These are phyloP conservation scores for Apis laboriosa DNA, from an alignment of 1,140 invertebrate species.

Conservation along the genomic window DNA sequence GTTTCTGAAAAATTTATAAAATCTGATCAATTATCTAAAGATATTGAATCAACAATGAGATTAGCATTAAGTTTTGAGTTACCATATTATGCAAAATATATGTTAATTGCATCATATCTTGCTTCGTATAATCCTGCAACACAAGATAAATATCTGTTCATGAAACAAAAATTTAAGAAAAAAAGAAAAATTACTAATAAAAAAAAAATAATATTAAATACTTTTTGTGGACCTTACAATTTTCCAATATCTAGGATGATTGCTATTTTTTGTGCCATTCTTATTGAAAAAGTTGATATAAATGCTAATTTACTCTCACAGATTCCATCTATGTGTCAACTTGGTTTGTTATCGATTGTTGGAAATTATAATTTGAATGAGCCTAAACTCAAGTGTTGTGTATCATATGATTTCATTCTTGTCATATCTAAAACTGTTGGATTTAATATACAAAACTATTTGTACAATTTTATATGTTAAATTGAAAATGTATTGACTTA, in stretches of 20 bases:
- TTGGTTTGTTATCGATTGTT: constrained; percentile 85
- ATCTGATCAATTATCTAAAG: constrained; percentile 62
- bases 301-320: constrained; percentile 91
- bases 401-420: constrained; percentile 86
- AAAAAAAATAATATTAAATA: constrained; percentile 78
- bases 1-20: constrained; percentile 77
- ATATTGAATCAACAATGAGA: constrained; percentile 81
- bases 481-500: constrained; percentile 25
- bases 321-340: constrained; percentile 87
- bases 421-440: constrained; percentile 86
- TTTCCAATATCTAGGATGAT: constrained; percentile 92
- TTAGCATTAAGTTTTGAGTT: constrained; percentile 89
- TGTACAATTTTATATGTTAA: constrained; percentile 85
- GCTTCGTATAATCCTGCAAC: constrained; percentile 95
- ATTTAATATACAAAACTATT: constrained; percentile 88
- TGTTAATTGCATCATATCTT: constrained; percentile 93
- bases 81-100: constrained; percentile 93
- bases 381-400: constrained; percentile 88
- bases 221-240: constrained; percentile 88
- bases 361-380: constrained; percentile 85
- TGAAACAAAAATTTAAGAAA: constrained; percentile 87
- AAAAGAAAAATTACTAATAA: constrained; percentile 76
- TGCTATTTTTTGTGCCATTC: constrained; percentile 95
- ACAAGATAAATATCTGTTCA: constrained; percentile 91
- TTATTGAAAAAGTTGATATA: constrained; percentile 91